Percentiles rank a stretch among this genome's conserved stretches.
Conservation (phyloP, 2,113 vertebrate species). For the Prolemur simus region DNA sequence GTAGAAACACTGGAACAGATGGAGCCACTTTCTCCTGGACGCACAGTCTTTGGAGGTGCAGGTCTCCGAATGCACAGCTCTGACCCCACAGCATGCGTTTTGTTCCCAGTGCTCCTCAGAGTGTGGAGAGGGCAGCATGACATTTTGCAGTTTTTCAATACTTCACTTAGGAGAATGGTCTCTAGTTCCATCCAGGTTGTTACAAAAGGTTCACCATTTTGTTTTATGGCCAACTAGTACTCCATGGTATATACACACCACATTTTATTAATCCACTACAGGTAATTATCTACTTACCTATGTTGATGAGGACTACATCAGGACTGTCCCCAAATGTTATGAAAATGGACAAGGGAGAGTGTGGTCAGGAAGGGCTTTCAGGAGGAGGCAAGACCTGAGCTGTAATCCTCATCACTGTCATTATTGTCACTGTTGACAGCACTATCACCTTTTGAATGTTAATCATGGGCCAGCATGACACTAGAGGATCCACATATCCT, state of each 20-base stretch:
- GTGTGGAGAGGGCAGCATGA: neutral
- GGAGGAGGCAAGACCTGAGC: neutral
- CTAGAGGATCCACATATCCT: neutral
- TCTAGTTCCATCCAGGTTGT: too few relatives aligned
- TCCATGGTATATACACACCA: too few relatives aligned
- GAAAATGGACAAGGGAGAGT: too few relatives aligned
- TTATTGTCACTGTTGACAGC: neutral
- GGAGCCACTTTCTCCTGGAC: neutral
- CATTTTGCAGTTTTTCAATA: neutral
- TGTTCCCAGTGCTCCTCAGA: rapidly evolving
- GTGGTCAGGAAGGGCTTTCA: neutral
- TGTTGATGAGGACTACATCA: neutral
- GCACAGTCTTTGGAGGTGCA: neutral
- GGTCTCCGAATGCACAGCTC: neutral
- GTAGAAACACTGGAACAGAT: neutral
- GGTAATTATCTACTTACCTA: neutral
- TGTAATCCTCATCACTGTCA: rapidly evolving
- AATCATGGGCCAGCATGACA: neutral
- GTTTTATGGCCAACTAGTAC: too few relatives aligned
- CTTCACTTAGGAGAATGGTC: too few relatives aligned
- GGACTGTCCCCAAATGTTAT: neutral
- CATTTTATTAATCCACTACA: neutral
- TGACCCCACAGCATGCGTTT: rapidly evolving
- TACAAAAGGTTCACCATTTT: too few relatives aligned
- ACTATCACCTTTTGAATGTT: neutral